Conservation (phyloP, 2,113 vertebrate genomes). For the Hiodon alosoides region DNA sequence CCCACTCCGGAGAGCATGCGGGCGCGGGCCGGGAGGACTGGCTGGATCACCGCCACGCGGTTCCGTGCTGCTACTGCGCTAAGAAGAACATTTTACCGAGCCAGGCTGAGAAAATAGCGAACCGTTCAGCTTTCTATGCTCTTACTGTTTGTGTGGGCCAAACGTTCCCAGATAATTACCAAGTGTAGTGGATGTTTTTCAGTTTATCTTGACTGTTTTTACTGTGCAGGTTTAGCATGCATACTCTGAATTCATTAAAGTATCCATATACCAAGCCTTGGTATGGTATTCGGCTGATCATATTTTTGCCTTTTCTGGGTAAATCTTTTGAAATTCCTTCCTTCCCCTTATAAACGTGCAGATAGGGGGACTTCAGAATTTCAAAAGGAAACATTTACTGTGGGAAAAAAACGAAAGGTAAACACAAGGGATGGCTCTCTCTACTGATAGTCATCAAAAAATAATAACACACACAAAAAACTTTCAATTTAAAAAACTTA, state of each 20-base stretch:
- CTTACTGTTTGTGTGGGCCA: background rate
- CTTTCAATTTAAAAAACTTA: conserved; percentile 24
- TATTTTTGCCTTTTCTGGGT: background rate
- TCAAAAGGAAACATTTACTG: conserved; percentile 12
- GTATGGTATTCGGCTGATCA: no score
- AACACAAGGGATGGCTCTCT: background rate
- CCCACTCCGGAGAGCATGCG: no score
- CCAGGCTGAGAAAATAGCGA: no score
- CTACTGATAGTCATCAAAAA: background rate
- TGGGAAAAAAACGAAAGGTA: background rate
- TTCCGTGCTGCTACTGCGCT: no score
- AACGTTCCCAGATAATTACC: background rate
- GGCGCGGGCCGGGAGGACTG: no score
- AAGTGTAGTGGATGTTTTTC: no score
- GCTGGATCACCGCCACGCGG: no score
- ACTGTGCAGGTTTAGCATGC: background rate
- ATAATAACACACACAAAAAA: background rate
- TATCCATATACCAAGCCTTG: no score
- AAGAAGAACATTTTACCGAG: no score
- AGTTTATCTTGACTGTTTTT: background rate
- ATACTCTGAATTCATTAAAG: no score
- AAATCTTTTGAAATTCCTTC: background rate
- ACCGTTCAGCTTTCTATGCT: no score
- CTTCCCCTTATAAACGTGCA: background rate
- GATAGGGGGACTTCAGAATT: background rate